Percentiles rank a stretch among this genome's conserved stretches.
Evolutionary conservation across 2,797 vertebrate species (phyloP).

Genomic region (Prionace glauca): DNA sequence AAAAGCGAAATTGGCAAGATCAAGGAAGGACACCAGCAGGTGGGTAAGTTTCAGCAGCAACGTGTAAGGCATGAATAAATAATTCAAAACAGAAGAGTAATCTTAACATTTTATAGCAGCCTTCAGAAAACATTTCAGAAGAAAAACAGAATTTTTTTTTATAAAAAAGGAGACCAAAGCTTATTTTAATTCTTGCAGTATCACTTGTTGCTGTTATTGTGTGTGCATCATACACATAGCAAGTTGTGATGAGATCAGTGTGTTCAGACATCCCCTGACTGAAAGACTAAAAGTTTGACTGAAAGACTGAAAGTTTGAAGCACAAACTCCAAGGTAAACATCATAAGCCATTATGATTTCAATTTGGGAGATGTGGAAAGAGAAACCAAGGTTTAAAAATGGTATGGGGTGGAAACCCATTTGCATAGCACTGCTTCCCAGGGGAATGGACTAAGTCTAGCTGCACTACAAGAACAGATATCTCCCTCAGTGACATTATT

Average conservation of each 20-base stretch:
- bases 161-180: background rate
- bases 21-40: background rate
- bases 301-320: background rate
- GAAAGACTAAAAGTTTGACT: background rate
- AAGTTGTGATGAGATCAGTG: slow-evolving; percentile 4
- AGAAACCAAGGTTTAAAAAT: background rate
- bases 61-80: background rate
- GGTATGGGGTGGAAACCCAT: too few relatives aligned
- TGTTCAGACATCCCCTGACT: background rate
- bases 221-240: background rate
- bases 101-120: background rate
- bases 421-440: too few relatives aligned
- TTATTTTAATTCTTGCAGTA: background rate
- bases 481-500: background rate
- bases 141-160: background rate
- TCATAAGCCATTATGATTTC: background rate
- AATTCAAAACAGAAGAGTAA: background rate
- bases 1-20: background rate
- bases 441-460: background rate
- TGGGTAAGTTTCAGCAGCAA: background rate
- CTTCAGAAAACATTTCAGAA: background rate
- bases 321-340: slow-evolving; percentile 30
- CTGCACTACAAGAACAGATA: background rate
- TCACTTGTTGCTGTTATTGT: background rate
- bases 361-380: background rate